These are phyloP conservation scores for Oreocharis arfaki DNA, from an alignment of 2,113 vertebrate genomes.

Conservation along the genomic window DNA sequence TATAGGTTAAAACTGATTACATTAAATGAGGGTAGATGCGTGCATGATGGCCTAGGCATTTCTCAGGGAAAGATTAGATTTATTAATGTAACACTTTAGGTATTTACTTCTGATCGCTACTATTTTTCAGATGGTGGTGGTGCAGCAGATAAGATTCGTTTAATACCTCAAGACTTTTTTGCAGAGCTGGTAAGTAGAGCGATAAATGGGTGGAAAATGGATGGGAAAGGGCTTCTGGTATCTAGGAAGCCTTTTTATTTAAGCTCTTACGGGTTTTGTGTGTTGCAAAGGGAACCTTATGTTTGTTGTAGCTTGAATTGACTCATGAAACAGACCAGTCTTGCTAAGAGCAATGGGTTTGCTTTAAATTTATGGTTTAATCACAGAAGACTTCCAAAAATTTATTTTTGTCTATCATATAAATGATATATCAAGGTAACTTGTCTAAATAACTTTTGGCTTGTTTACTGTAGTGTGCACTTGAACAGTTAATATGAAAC, in stretches of 20 bases:
- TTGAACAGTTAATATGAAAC: neutral
- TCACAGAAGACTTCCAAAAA: neutral
- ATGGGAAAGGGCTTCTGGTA: neutral
- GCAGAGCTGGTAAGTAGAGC: conserved; percentile 76
- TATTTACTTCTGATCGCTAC: neutral
- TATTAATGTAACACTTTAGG: fast-evolving
- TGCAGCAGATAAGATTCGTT: conserved; percentile 69
- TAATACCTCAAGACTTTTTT: conserved; percentile 78
- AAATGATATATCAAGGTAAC: neutral
- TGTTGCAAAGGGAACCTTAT: neutral
- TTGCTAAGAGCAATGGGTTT: neutral
- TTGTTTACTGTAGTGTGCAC: neutral
- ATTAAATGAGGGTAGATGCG: too few relatives aligned
- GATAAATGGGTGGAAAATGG: neutral
- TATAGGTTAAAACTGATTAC: neutral
- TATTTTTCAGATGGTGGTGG: conserved; percentile 68
- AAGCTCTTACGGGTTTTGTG: fast-evolving
- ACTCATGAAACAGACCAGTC: neutral
- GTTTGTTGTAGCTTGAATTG: neutral
- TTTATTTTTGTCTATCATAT: neutral
- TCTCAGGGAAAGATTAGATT: neutral
- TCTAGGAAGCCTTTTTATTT: neutral
- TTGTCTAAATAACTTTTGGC: neutral
- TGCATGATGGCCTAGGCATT: neutral
- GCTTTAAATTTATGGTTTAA: neutral